These are phyloP conservation scores for Mactra quadrangularis DNA, from an alignment of 1,140 invertebrate species.

Conservation along the genomic window DNA sequence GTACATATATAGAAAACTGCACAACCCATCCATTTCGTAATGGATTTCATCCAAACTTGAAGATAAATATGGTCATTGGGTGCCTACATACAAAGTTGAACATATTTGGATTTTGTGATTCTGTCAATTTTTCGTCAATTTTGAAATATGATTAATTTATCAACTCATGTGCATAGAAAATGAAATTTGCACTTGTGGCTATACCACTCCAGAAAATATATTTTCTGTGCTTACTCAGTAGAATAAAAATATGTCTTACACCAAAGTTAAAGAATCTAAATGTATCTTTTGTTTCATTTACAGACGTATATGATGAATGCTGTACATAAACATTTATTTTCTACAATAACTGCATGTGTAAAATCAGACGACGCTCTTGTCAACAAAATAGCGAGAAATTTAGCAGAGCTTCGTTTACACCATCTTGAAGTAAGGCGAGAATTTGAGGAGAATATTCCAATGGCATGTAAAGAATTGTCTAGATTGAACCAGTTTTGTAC, in stretches of 20 bases:
- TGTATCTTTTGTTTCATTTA: constrained; percentile 83
- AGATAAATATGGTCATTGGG: too few species aligned
- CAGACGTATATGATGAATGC: constrained; percentile 92
- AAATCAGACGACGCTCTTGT: constrained; percentile 88
- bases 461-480: constrained; percentile 90
- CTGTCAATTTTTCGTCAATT: too few species aligned
- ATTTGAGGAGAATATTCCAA: constrained; percentile 87
- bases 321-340: constrained; percentile 89
- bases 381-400: constrained; percentile 92
- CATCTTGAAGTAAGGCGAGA: constrained; percentile 89
- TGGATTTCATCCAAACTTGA: too few species aligned
- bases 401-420: constrained; percentile 88
- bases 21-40: too few species aligned
- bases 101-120: too few species aligned
- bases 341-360: constrained; percentile 87
- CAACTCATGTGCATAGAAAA: background rate
- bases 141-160: background rate
- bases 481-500: constrained; percentile 89
- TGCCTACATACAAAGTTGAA: too few species aligned
- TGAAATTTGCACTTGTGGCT: too few species aligned
- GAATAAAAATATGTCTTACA: too few species aligned
- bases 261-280: too few species aligned
- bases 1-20: too few species aligned
- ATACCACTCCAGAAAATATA: too few species aligned
- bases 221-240: too few species aligned